These are phyloP conservation scores for Embidobia sp. DNA, from an alignment of 2,888 invertebrate species.

Conservation along the genomic window DNA sequence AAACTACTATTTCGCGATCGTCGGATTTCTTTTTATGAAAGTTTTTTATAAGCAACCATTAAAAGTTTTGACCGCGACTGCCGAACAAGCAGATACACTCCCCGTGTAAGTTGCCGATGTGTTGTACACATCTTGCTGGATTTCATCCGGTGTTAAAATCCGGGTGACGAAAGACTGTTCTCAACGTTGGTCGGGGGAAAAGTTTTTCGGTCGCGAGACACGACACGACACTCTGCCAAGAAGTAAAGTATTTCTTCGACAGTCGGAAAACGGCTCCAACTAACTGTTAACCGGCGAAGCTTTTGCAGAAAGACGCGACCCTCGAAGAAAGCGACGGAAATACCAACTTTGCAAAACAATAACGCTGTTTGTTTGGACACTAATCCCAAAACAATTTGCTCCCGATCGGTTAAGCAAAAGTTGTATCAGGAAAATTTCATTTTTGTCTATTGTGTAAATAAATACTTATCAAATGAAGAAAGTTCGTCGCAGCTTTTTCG, in stretches of 20 bases:
- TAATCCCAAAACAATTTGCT: no score
- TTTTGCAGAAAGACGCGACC: no score
- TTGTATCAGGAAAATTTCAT: no score
- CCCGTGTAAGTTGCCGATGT: slow-evolving; percentile 12
- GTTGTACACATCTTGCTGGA: slow-evolving; percentile 23
- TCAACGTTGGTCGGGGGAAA: slow-evolving; percentile 16
- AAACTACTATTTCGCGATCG: no score
- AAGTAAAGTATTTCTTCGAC: slow-evolving; percentile 22
- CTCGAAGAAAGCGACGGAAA: no score
- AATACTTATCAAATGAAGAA: no score
- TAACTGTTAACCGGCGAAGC: background rate
- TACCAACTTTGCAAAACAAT: no score
- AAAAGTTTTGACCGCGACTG: slow-evolving; percentile 59
- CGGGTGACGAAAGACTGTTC: slow-evolving; percentile 32
- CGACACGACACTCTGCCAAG: slow-evolving; percentile 37
- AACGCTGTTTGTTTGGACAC: no score
- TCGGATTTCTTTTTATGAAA: no score
- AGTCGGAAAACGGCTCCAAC: slow-evolving; percentile 20
- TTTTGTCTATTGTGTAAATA: no score
- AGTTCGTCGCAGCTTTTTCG: no score
- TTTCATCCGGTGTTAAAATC: slow-evolving; percentile 29
- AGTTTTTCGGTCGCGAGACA: slow-evolving; percentile 23
- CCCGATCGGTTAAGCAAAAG: no score
- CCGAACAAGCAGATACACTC: slow-evolving; percentile 40
- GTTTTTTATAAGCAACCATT: slow-evolving; percentile 67